Conservation (phyloP, 2,888 invertebrate species). For the Philereme transversata region DNA sequence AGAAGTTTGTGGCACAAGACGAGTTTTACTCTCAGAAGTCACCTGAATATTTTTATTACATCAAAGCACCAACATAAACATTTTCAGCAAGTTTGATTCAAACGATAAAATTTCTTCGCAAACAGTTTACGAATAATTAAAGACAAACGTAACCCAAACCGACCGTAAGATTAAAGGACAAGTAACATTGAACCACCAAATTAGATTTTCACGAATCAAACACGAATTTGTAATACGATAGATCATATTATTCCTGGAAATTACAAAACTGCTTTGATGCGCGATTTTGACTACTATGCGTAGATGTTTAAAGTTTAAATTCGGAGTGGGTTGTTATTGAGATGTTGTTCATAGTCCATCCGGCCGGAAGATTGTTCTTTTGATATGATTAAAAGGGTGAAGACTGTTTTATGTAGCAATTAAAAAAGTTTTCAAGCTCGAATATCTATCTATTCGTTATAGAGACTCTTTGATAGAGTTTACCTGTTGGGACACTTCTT, state of each 20-base stretch:
- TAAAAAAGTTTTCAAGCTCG: slow-evolving; percentile 70
- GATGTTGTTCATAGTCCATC: slow-evolving; percentile 63
- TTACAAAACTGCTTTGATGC: slow-evolving; percentile 64
- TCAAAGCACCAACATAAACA: not conserved
- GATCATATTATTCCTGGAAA: slow-evolving; percentile 63
- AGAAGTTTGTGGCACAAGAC: no score
- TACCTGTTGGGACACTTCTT: slow-evolving; percentile 10
- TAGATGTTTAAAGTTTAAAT: slow-evolving; percentile 41
- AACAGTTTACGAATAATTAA: slow-evolving; percentile 31
- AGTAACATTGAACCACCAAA: slow-evolving; percentile 58
- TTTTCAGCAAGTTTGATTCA: not conserved
- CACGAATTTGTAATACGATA: slow-evolving; percentile 77
- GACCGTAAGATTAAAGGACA: slow-evolving; percentile 59
- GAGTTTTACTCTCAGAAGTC: no score
- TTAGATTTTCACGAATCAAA: slow-evolving; percentile 79
- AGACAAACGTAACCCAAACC: slow-evolving; percentile 28
- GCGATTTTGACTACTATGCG: slow-evolving; percentile 50
- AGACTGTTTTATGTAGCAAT: slow-evolving; percentile 81
- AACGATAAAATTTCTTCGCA: slow-evolving; percentile 15
- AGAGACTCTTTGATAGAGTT: slow-evolving; percentile 19
- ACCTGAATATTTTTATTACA: not conserved
- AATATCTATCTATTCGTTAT: slow-evolving; percentile 56
- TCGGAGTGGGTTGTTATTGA: slow-evolving; percentile 42
- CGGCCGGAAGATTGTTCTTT: slow-evolving; percentile 81
- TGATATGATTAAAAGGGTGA: slow-evolving; percentile 83